phyloP scores from a whole-genome alignment of 2,797 vertebrate genomes.

The Hoplostethus atlanticus region DNA sequence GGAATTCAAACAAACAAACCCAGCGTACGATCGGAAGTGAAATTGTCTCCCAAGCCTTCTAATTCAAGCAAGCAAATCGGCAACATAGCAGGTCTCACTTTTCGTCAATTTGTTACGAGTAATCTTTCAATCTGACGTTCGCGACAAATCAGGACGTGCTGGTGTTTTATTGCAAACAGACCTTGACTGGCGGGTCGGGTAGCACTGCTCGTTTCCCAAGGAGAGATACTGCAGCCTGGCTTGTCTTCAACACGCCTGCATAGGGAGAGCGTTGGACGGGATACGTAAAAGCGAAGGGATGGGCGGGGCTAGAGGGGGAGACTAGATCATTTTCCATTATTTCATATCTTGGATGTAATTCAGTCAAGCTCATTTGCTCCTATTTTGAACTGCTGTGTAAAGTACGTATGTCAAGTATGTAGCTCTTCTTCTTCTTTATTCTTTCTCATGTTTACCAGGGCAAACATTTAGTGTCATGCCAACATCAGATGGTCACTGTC shows the following conservation, averaged over 20 bases:
- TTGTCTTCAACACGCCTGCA: slow-evolving; percentile 50
- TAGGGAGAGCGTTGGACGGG: slow-evolving; percentile 1
- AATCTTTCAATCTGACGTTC: background rate
- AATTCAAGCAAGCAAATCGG: too few species aligned
- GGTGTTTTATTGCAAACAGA: slow-evolving; percentile 59
- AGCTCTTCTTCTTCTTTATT: slow-evolving; percentile 17
- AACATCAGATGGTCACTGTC: background rate
- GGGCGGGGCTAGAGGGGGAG: background rate
- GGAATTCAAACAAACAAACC: too few species aligned
- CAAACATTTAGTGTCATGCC: background rate
- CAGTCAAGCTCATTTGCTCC: background rate
- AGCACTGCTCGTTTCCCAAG: slow-evolving; percentile 54
- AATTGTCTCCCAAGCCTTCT: too few species aligned
- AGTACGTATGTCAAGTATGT: background rate
- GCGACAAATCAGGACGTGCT: slow-evolving; percentile 39
- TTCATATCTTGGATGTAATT: background rate
- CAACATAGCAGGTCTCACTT: too few species aligned
- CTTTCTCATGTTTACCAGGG: slow-evolving; percentile 22
- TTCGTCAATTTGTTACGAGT: too few species aligned
- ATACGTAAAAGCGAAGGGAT: background rate
- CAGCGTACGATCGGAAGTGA: too few species aligned
- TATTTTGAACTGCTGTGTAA: background rate
- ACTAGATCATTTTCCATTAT: background rate
- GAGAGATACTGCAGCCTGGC: slow-evolving; percentile 46
- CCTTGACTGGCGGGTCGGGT: slow-evolving; percentile 3